These are phyloP conservation scores for Parascotia fuliginaria DNA, from an alignment of 2,888 invertebrate species.

Conservation along the genomic window DNA sequence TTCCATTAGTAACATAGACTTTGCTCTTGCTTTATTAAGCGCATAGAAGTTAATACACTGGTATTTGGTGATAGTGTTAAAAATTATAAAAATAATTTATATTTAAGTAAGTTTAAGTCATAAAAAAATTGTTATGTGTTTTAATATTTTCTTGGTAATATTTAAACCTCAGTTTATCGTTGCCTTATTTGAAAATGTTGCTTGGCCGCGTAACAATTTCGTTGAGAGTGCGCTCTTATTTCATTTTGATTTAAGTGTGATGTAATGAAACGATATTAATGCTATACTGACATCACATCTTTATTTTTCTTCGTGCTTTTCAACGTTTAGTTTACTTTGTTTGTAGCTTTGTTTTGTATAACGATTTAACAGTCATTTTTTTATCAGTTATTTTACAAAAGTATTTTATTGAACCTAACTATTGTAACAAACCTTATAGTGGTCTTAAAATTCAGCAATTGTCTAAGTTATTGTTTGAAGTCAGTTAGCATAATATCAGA, in stretches of 20 bases:
- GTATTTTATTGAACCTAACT: too few species aligned
- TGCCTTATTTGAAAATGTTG: neutral
- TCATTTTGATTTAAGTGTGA: neutral
- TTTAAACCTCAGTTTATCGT: neutral
- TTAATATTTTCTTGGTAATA: neutral
- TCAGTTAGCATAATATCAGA: too few species aligned
- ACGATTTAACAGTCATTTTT: too few species aligned
- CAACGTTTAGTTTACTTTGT: too few species aligned
- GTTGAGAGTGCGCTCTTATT: neutral
- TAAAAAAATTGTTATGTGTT: neutral
- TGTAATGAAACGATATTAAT: neutral
- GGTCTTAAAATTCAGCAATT: too few species aligned
- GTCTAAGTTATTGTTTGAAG: too few species aligned
- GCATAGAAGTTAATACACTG: constrained; percentile 19
- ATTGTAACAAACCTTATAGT: too few species aligned
- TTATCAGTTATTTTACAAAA: too few species aligned
- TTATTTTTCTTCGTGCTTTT: too few species aligned
- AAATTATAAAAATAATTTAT: constrained; percentile 23
- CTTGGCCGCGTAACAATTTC: neutral
- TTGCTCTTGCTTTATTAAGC: constrained; percentile 40
- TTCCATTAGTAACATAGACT: constrained; percentile 38
- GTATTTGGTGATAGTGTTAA: constrained; percentile 19
- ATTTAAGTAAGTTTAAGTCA: constrained; percentile 2
- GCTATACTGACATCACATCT: neutral
- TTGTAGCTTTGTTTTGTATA: too few species aligned